Conservation (phyloP, 2,113 vertebrate genomes). For the Pituophis catenifer region DNA sequence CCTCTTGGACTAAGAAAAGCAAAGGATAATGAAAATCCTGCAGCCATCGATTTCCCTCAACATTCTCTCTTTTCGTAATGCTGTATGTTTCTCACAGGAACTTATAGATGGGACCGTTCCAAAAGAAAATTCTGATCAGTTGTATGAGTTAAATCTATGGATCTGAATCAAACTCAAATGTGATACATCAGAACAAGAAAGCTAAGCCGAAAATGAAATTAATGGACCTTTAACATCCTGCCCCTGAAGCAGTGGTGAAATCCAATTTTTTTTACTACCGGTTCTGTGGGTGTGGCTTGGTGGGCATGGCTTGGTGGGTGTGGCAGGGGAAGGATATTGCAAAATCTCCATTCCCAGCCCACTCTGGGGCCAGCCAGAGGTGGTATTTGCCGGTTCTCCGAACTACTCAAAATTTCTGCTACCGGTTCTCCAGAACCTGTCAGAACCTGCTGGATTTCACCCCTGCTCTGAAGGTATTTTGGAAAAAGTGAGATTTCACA, state of each 20-base stretch:
- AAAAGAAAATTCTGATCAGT: neutral
- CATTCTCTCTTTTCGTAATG: neutral
- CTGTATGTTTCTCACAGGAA: neutral
- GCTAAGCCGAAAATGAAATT: neutral
- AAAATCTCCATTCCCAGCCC: too few species aligned
- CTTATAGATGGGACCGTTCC: neutral
- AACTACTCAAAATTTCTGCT: too few species aligned
- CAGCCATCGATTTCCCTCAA: neutral
- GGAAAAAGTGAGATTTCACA: conserved; percentile 36
- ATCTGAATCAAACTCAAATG: neutral
- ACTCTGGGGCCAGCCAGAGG: too few species aligned
- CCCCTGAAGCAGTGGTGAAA: too few species aligned
- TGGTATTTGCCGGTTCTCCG: too few species aligned
- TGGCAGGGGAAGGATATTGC: too few species aligned
- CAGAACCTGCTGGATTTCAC: too few species aligned
- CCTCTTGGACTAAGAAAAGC: neutral
- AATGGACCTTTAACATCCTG: neutral
- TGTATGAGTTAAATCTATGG: neutral
- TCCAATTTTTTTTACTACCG: too few species aligned
- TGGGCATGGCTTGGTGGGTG: too few species aligned
- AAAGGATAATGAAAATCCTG: neutral
- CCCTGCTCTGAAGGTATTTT: neutral
- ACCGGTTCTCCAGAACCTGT: too few species aligned
- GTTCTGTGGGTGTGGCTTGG: too few species aligned
- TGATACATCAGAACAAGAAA: neutral